Evolutionary conservation across 53 echinoderm and acorn worm genomes (phyloP), one percentile per base, ranked within the genome.

Genomic region (Echinarachnius parma): DNA sequence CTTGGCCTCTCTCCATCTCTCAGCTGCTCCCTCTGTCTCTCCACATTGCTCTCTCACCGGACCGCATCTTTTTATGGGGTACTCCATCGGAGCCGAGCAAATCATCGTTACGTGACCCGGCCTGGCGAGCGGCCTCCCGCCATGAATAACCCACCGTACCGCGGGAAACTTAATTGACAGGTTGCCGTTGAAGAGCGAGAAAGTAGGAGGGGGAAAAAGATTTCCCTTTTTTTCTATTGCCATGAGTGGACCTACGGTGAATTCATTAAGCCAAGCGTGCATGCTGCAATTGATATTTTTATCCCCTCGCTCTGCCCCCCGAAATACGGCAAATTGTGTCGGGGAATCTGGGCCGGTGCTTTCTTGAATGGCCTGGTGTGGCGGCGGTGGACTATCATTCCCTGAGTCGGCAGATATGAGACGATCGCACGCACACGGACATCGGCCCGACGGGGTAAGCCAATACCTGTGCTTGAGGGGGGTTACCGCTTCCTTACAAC

Each of bases 341-440:
- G 15, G 52, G 50, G 69, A 53, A 52, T 45, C 65, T 29, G 68
- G 68, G 68, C 68, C 52, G 32, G 65, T 28, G n/a, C 19, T 68
- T 33, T 34, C n/a, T 49, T 52, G 57, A 26, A 72, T 72, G 57
- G 74, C 74, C 74, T 72, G 74, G 57, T 72, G 42, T 28, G 61
- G 37, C 55, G 34, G 55, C 56, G 23, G 35, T 26, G 21, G 15
- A n/a, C n/a, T n/a, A n/a, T n/a, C n/a, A 72, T 72, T 72, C 56
- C 74, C 42, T 72, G 56, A 72, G 74, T 56, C 74, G 57, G 74
- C 74, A 72, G 74, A 54, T 56, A 72, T 72, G 74, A 72, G 74
- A 57, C 74, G 74, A 24, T 72, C 74, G 74, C 74, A 72, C 39
- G 56, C 57, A 56, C 74, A 72, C 74, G 74, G 74, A 72, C 74